These are phyloP conservation scores for Formicarius rufipectus DNA, from an alignment of 2,113 vertebrate species.

Conservation along the genomic window DNA sequence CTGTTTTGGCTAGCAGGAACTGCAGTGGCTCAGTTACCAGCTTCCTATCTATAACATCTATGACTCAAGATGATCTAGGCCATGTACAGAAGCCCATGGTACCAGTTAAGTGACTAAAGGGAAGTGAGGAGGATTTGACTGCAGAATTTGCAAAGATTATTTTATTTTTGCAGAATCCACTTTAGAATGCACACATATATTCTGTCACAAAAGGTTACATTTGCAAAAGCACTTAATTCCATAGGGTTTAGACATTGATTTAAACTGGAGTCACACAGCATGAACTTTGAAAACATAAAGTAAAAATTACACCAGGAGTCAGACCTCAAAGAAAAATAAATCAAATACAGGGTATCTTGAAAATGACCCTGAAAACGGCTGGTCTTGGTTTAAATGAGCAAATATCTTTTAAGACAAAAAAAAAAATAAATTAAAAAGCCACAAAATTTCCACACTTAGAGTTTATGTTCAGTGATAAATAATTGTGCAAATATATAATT, in stretches of 20 bases:
- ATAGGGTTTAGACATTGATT: constrained; percentile 7
- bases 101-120: background rate
- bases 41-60: background rate
- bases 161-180: background rate
- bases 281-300: constrained; percentile 8
- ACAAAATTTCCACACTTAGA: background rate
- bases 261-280: background rate
- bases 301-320: background rate
- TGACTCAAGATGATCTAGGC: background rate
- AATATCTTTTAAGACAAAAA: background rate
- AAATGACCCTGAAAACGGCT: background rate
- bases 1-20: background rate
- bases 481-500: background rate
- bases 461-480: background rate
- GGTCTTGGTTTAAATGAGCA: background rate
- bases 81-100: background rate
- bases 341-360: background rate
- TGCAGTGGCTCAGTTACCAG: background rate
- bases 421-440: background rate
- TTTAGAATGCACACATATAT: background rate
- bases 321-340: constrained; percentile 1
- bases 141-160: background rate
- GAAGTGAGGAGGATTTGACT: background rate
- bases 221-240: constrained; percentile 23
- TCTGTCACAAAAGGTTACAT: background rate